Evolutionary conservation across 2,113 vertebrate species (phyloP).

Genomic region (Polyodon spathula): DNA sequence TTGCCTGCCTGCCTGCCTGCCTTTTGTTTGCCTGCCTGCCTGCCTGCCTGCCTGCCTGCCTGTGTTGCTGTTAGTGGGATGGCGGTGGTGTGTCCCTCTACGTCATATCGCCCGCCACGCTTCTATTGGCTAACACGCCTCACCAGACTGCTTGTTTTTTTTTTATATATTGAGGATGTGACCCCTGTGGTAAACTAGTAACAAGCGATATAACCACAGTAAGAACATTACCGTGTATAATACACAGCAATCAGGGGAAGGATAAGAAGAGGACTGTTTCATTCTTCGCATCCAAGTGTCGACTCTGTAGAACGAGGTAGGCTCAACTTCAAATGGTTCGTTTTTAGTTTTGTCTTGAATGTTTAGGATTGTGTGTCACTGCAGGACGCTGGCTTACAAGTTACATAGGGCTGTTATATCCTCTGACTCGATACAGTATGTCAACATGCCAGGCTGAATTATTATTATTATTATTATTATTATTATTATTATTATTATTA

Average conservation of each 20-base stretch:
- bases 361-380: too few relatives aligned
- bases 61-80: slow-evolving; percentile 29
- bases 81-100: slow-evolving; percentile 63
- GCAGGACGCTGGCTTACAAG: too few relatives aligned
- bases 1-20: too few relatives aligned
- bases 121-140: slow-evolving; percentile 71
- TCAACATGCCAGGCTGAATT: too few relatives aligned
- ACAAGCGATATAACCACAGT: slow-evolving; percentile 21
- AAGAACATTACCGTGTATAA: slow-evolving; percentile 1
- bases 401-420: too few relatives aligned
- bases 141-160: slow-evolving; percentile 72
- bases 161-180: slow-evolving; percentile 33
- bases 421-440: too few relatives aligned
- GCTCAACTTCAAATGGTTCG: neutral
- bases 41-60: too few relatives aligned
- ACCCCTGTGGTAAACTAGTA: slow-evolving; percentile 22
- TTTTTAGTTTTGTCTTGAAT: too few relatives aligned
- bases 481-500: too few relatives aligned
- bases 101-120: slow-evolving; percentile 78
- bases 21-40: too few relatives aligned
- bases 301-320: slow-evolving; percentile 43
- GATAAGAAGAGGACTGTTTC: neutral
- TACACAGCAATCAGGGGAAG: neutral
- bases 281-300: neutral
- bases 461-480: too few relatives aligned